phyloP scores from a whole-genome alignment of 2,113 vertebrate species.

The Chrysochloris asiatica region DNA sequence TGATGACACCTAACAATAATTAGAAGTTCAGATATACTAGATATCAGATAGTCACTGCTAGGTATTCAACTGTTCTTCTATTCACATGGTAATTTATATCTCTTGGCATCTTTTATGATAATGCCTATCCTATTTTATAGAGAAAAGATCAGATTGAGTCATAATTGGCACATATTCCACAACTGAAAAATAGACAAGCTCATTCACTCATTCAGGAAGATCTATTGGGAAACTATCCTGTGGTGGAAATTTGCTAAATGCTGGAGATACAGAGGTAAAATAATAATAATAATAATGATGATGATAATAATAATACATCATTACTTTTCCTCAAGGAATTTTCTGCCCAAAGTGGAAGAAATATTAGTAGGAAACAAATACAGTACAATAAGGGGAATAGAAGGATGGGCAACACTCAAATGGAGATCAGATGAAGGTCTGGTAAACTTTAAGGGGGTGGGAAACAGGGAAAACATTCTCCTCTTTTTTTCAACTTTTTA shows the following conservation, averaged over 20 bases:
- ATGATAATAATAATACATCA: not conserved
- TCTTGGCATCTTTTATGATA: not conserved
- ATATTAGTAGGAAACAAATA: not conserved
- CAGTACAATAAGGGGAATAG: not conserved
- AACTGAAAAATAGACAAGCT: not conserved
- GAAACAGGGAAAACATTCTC: not conserved
- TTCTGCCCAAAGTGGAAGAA: not conserved
- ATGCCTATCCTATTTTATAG: not conserved
- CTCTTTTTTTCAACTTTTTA: no score
- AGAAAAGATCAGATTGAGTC: conserved; percentile 1
- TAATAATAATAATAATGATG: no score
- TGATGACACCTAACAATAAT: no score
- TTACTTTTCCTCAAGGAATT: not conserved
- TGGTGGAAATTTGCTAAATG: not conserved
- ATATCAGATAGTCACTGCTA: not conserved
- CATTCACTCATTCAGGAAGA: not conserved
- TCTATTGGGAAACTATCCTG: not conserved
- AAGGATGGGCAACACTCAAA: not conserved
- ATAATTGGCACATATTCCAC: not conserved
- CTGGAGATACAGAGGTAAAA: not conserved
- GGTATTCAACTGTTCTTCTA: not conserved
- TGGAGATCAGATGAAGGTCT: not conserved
- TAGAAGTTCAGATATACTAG: not conserved
- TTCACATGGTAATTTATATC: not conserved
- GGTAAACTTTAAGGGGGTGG: not conserved